Evolutionary conservation across 2,888 invertebrate genomes (phyloP), one percentile per base, ranked within the genome.

Genomic region (Lordiphosa andalusiaca): DNA sequence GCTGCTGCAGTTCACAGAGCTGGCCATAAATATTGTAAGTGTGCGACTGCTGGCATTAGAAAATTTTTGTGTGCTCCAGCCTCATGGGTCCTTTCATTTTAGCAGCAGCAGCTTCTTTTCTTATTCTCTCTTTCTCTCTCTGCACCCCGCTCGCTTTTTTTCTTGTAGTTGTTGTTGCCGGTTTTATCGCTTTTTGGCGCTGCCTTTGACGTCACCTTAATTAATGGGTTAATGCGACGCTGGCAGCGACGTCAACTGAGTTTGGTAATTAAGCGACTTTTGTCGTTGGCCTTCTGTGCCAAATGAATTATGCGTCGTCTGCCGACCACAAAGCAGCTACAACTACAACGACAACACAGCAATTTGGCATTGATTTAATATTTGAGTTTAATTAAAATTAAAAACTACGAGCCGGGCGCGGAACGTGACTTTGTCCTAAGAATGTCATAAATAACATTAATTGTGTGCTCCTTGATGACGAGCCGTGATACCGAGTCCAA

Each of bases 141-240:
- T 35, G 46, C 4, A 1, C 21, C 21, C 6, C 9, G 16, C 30
- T 37, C 10, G 7, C 12, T 16, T 3, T 49, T 13, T 23, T 33
- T 42, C 23, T 13, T 30, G 30, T 16, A 30, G 23, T 36, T 54
- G 16, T 48, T 16, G 12, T 3, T 48, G 33, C 21, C 16, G 41
- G 78, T 74, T 76, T 76, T 76, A 76, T 76, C 83, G 76, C 72
- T 67, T 80, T 30, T 80, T 80, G 70, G 65, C 61, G 67, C 70
- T 78, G 77, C 68, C 81, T 83, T 78, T 78, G 77, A 78, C 77
- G 83, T 83, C 77, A 83, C 76, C 77, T 81, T 82, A 81, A 81
- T 84, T 84, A 81, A 84, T 81, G 80, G 82, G 78, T 84, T 81
- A 84, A 84, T 84, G 72, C 72, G 75, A 70, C 49, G 73, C 71